Conservation (phyloP, 2,797 vertebrate genomes). For the Oophaga sylvatica region DNA sequence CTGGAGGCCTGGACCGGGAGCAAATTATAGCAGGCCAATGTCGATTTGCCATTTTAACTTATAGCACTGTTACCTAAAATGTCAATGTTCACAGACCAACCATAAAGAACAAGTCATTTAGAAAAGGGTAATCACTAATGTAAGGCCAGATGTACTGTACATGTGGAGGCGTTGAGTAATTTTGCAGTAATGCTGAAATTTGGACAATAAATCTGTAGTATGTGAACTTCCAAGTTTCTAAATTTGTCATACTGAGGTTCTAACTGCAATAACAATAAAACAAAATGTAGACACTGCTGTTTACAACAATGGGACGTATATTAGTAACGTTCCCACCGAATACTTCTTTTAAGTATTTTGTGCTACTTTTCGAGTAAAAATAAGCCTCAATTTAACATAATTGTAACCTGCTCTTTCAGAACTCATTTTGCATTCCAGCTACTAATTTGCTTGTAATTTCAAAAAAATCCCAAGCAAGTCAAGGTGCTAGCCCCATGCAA, state of each 20-base stretch:
- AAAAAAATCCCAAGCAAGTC: background rate
- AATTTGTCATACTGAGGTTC: background rate
- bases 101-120: background rate
- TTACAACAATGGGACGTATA: background rate
- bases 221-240: no score
- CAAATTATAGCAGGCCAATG: no score
- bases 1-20: no score
- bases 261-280: background rate
- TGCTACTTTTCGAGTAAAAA: background rate
- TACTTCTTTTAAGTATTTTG: background rate
- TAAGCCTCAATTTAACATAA: background rate
- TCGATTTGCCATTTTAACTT: background rate
- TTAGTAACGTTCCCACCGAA: no score
- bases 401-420: background rate
- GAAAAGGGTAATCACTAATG: background rate
- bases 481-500: conserved; percentile 15
- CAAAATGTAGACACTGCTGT: background rate
- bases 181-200: no score
- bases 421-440: background rate
- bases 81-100: background rate
- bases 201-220: no score
- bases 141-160: background rate
- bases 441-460: conserved; percentile 7
- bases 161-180: background rate
- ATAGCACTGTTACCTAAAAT: background rate